Evolutionary conservation across 2,113 vertebrate genomes (phyloP).

Genomic region (Dasyornis broadbenti): DNA sequence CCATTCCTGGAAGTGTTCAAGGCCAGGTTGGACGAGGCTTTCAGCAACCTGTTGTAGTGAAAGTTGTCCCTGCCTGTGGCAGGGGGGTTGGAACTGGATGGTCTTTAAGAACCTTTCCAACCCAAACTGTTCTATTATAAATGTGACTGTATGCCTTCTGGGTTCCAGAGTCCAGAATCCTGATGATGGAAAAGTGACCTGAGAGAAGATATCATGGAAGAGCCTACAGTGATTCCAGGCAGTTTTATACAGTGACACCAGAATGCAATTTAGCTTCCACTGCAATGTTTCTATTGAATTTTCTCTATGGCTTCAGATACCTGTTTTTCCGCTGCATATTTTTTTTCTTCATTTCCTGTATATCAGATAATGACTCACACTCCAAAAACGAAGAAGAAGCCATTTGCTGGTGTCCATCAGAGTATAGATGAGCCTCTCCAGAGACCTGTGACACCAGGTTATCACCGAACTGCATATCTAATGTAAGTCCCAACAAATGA

Average conservation of each 20-base stretch:
- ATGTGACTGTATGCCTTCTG: not conserved
- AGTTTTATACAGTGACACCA: not conserved
- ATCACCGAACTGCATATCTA: conserved; percentile 67
- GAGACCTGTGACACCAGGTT: conserved; percentile 86
- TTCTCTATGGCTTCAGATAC: not conserved
- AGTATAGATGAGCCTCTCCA: conserved; percentile 84
- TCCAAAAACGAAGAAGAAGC: conserved; percentile 79
- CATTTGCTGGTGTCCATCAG: conserved; percentile 46
- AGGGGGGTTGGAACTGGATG: not conserved
- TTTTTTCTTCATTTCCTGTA: not conserved
- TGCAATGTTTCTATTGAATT: not conserved
- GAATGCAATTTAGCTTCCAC: not conserved
- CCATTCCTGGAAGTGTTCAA: not conserved
- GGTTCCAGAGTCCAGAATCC: not conserved
- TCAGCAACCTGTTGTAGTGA: not conserved
- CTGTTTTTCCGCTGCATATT: not conserved
- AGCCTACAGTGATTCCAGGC: not conserved
- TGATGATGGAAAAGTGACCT: not conserved
- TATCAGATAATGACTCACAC: conserved; percentile 94
- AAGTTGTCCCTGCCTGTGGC: not conserved
- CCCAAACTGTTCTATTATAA: not conserved
- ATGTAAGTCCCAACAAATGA: conserved; percentile 72
- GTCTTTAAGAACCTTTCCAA: not conserved
- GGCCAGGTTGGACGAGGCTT: not conserved
- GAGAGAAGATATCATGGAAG: not conserved